Evolutionary conservation across 2,797 vertebrate species (phyloP).

Genomic region (Danionella dracula): DNA sequence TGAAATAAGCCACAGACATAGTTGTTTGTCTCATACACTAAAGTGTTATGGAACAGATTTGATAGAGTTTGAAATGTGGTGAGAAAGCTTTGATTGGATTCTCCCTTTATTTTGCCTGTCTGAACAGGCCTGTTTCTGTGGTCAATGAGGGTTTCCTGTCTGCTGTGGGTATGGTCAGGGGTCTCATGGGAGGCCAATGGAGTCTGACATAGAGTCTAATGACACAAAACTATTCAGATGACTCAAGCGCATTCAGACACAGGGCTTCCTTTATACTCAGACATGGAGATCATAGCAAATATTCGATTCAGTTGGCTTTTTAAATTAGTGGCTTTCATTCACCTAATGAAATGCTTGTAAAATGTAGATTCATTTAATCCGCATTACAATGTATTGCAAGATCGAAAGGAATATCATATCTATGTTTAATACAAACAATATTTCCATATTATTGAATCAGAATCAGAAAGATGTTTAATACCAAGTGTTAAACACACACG

Average conservation of each 20-base stretch:
- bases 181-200: constrained; percentile 7
- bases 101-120: constrained; percentile 42
- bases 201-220: constrained; percentile 18
- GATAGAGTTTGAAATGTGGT: constrained; percentile 32
- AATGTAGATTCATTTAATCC: too few relatives aligned
- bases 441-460: too few relatives aligned
- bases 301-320: not conserved
- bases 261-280: not conserved
- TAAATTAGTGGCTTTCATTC: not conserved
- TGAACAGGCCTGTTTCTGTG: constrained; percentile 28
- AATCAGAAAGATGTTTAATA: too few relatives aligned
- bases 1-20: constrained; percentile 30
- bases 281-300: not conserved
- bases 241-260: not conserved
- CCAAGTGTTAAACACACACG: too few relatives aligned
- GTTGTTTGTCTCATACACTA: constrained; percentile 32
- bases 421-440: too few relatives aligned
- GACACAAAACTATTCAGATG: constrained; percentile 9
- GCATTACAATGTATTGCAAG: too few relatives aligned
- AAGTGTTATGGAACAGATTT: constrained; percentile 41
- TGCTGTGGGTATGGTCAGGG: constrained; percentile 9
- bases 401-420: too few relatives aligned
- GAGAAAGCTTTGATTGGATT: constrained; percentile 49
- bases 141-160: constrained; percentile 44
- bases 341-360: too few relatives aligned